phyloP scores from a whole-genome alignment of 2,113 vertebrate genomes.

The Trematocara stigmaticum region DNA sequence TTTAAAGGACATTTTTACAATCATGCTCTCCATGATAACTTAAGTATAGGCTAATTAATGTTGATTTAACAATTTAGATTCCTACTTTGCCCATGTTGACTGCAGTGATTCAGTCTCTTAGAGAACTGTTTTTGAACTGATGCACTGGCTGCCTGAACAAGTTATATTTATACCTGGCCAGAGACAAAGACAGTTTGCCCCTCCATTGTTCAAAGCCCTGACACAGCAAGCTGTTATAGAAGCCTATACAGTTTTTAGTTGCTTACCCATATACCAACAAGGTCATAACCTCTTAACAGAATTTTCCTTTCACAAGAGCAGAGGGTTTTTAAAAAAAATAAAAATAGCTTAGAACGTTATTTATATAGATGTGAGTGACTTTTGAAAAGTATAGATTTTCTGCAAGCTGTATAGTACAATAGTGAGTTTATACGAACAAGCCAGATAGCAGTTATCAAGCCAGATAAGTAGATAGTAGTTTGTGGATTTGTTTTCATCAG shows the following conservation, averaged over 20 bases:
- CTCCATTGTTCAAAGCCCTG: slow-evolving; percentile 60
- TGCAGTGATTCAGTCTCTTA: slow-evolving; percentile 3
- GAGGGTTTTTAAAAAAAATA: background rate
- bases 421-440: background rate
- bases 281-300: slow-evolving; percentile 12
- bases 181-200: slow-evolving; percentile 38
- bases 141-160: slow-evolving; percentile 20
- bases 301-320: slow-evolving; percentile 20
- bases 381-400: background rate
- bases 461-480: background rate
- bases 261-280: slow-evolving; percentile 21
- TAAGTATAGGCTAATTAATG: background rate
- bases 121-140: slow-evolving; percentile 48
- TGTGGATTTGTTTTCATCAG: background rate
- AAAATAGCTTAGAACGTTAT: background rate
- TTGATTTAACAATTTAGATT: background rate
- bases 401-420: background rate
- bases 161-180: slow-evolving; percentile 59
- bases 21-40: background rate
- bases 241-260: slow-evolving; percentile 43
- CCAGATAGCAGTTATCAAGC: background rate
- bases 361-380: background rate
- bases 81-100: slow-evolving; percentile 57
- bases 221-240: slow-evolving; percentile 47
- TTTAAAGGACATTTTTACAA: background rate